A percentile compares a stretch with the other conserved stretches of the same genome.
Evolutionary conservation across 2,113 vertebrate species (phyloP).

Genomic region (Oophaga pumilio): DNA sequence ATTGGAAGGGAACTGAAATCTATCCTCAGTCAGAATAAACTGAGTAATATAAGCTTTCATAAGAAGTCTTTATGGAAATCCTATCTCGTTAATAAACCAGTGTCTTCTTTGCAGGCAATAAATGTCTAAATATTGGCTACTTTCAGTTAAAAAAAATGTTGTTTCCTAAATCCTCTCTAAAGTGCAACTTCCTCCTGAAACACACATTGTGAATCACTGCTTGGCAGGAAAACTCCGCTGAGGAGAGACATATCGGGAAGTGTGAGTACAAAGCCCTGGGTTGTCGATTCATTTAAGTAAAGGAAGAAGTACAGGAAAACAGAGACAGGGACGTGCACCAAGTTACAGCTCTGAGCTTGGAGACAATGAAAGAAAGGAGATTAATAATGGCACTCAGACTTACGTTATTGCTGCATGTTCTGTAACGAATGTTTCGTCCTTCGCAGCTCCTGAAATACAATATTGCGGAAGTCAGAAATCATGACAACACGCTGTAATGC

Average conservation of each 20-base stretch:
- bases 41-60: background rate
- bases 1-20: background rate
- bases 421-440: slow-evolving; percentile 91
- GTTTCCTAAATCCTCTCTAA: slow-evolving; percentile 58
- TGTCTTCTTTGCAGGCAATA: slow-evolving; percentile 27
- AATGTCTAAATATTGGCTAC: slow-evolving; percentile 22
- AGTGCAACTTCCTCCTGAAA: slow-evolving; percentile 56
- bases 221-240: slow-evolving; percentile 54
- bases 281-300: slow-evolving; percentile 57
- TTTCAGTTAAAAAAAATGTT: slow-evolving; percentile 53
- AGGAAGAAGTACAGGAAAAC: slow-evolving; percentile 45
- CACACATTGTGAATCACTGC: slow-evolving; percentile 56
- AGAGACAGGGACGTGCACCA: slow-evolving; percentile 28
- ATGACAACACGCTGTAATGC: background rate
- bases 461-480: background rate
- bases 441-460: slow-evolving; percentile 81
- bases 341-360: slow-evolving; percentile 23
- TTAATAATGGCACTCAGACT: slow-evolving; percentile 69
- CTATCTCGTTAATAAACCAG: slow-evolving; percentile 11
- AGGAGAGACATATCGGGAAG: slow-evolving; percentile 60
- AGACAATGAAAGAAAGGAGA: slow-evolving; percentile 53
- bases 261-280: slow-evolving; percentile 58
- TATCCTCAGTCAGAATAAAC: background rate
- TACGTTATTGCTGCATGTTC: slow-evolving; percentile 90
- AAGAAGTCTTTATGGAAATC: background rate